A percentile compares a stretch with the other conserved stretches of the same genome.
Evolutionary conservation across 1,140 invertebrate genomes (phyloP).

Genomic region (Drosophila cardini): DNA sequence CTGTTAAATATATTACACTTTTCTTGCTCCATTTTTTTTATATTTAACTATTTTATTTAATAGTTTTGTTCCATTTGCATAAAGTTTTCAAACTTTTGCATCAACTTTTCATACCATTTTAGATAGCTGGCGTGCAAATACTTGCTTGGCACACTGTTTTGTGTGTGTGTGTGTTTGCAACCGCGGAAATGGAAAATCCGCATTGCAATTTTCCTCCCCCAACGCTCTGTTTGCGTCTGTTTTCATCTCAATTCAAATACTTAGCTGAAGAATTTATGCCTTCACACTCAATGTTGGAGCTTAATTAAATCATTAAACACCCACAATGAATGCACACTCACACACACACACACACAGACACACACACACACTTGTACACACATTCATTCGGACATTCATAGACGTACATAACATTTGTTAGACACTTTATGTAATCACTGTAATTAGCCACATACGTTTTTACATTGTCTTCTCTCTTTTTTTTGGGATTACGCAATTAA

Average conservation of each 20-base stretch:
- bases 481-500: conserved; percentile 60
- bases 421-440: conserved; percentile 45
- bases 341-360: neutral
- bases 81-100: too few relatives aligned
- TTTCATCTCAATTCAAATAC: conserved; percentile 8
- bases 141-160: conserved; percentile 1
- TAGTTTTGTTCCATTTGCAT: too few relatives aligned
- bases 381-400: conserved; percentile 5
- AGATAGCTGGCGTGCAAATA: too few relatives aligned
- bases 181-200: conserved; percentile 17
- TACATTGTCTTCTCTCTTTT: conserved; percentile 39
- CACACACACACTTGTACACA: neutral
- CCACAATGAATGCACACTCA: conserved; percentile 3
- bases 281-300: conserved; percentile 15
- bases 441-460: conserved; percentile 55
- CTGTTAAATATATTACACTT: too few relatives aligned
- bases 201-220: neutral
- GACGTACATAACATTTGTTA: conserved; percentile 26
- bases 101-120: too few relatives aligned
- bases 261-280: conserved; percentile 4
- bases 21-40: too few relatives aligned
- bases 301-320: conserved; percentile 21
- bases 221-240: neutral
- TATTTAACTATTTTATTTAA: too few relatives aligned
- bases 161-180: conserved; percentile 46